These are phyloP conservation scores for Scopus umbretta DNA, from an alignment of 2,113 vertebrate genomes.

Conservation along the genomic window DNA sequence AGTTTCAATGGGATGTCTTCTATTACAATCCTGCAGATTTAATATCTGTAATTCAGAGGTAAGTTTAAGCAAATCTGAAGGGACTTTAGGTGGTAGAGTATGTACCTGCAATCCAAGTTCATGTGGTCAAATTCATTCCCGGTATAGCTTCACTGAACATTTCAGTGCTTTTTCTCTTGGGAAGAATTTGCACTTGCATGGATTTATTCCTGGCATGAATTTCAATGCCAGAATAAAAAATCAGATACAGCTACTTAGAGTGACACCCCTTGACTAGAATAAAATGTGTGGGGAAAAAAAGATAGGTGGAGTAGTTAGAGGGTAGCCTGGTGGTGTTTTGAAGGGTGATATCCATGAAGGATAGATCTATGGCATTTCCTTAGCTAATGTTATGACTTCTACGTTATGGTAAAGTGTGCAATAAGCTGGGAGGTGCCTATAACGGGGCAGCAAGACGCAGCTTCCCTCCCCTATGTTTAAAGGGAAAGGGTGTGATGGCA, in stretches of 20 bases:
- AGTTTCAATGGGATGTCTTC: neutral
- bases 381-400: neutral
- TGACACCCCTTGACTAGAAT: neutral
- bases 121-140: neutral
- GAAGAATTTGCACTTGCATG: neutral
- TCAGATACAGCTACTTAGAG: neutral
- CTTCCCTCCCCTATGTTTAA: neutral
- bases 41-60: neutral
- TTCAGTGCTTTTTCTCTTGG: neutral
- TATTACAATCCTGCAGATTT: neutral
- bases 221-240: neutral
- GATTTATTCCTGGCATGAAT: neutral
- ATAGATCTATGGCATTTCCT: neutral
- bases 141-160: neutral
- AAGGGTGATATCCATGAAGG: neutral
- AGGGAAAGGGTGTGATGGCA: neutral
- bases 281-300: neutral
- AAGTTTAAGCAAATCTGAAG: neutral
- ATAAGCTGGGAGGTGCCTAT: neutral
- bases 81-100: neutral
- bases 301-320: accelerated
- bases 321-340: neutral
- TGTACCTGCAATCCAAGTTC: neutral
- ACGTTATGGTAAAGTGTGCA: neutral
- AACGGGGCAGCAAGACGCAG: neutral